Base-by-base conservation (phyloP, 37 sponge, comb jelly and placozoan species). In the Halichondria panicea region DNA sequence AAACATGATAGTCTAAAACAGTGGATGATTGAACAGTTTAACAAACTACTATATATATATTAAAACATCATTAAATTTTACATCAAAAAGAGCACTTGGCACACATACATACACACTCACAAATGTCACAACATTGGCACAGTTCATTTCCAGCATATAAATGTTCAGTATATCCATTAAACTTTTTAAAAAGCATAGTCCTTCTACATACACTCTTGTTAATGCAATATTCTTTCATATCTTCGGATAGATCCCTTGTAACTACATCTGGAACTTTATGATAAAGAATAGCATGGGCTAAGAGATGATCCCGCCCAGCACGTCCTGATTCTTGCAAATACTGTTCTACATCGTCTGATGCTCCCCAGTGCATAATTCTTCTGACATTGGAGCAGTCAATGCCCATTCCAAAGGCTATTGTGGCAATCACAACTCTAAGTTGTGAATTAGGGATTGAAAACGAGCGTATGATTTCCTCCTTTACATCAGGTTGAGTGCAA, bases 361-460 rank as follows among this genome's bases (percentile, higher is more conserved):
- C 55, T 52, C 81, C 72, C 83, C 66, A 82, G 54, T 63, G 83
- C 44, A 81, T 81, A 27, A 81, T 33, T 28, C 41, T 43, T 19
- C 55, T 40, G 32, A 82, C 56, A 38, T 73, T 45, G 11, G 83
- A 56, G 55, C 75, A 74, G 35, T 82, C 83, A 27, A 73, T 15
- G 0, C 83, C 83, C 75, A 82, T 72, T 32, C 83, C 83, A 64
- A 82, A 82, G 7, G 74, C 82, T 24, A 73, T 63, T 3, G 82
- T 81, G 0, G 74, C 73, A 64, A 81, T 72, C 21, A 73, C 67
- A 33, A 82, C 42, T 38, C 83, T 39, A 39, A 82, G 52, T 21
- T 32, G 50, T 22, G 64, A 28, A 25, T 74, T 28, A 63, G 54
- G 24, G 18, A 48, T 34, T 21, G 40, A 42, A 40, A 71, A 80